These are phyloP conservation scores for Myotis pilosus DNA, from an alignment of 2,797 vertebrate genomes.

Conservation along the genomic window DNA sequence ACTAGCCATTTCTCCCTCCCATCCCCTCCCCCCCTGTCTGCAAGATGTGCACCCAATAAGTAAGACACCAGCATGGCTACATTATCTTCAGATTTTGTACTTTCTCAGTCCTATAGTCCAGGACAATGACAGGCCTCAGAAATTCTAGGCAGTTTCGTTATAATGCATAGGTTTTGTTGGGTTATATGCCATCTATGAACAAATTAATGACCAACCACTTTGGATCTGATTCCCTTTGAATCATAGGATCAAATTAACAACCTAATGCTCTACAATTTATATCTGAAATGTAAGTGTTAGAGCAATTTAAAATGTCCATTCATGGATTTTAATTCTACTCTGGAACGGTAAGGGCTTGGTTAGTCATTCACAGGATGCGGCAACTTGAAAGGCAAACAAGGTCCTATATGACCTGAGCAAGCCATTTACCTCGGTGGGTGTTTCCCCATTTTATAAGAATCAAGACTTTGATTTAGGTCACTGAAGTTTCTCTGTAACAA, in stretches of 20 bases:
- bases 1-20: not conserved
- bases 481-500: not conserved
- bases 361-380: not conserved
- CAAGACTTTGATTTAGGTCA: not conserved
- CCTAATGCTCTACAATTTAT: not conserved
- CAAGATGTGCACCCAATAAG: not conserved
- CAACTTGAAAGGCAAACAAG: not conserved
- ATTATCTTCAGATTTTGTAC: not conserved
- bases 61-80: not conserved
- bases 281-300: not conserved
- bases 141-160: not conserved
- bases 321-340: not conserved
- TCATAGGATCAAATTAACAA: not conserved
- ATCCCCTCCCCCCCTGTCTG: not conserved
- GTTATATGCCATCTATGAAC: not conserved
- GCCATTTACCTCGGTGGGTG: not conserved
- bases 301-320: not conserved
- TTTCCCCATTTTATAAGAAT: not conserved
- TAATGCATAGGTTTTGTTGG: not conserved
- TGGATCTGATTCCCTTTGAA: not conserved
- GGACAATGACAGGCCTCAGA: not conserved
- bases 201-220: not conserved
- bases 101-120: not conserved
- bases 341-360: not conserved
- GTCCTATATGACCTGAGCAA: not conserved